Evolutionary conservation across 2,888 invertebrate species (phyloP).

Genomic region (Lasioglossum villosulum): DNA sequence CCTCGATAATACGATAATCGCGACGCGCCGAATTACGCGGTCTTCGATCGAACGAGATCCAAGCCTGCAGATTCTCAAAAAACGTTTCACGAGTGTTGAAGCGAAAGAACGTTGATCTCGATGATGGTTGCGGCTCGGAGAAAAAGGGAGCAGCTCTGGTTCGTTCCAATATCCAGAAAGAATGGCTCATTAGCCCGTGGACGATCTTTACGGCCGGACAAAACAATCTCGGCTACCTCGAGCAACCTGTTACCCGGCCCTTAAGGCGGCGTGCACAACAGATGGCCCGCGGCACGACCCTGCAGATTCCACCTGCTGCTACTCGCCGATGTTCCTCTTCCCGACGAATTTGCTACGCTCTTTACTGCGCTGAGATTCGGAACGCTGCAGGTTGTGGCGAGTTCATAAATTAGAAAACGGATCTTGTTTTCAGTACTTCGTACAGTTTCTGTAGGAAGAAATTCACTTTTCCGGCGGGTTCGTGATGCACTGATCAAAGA

Average conservation of each 20-base stretch:
- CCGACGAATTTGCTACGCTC: slow-evolving; percentile 48
- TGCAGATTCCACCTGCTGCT: slow-evolving; percentile 68
- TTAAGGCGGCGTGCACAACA: slow-evolving; percentile 76
- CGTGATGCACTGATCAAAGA: not conserved
- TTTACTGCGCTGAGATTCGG: slow-evolving; percentile 10
- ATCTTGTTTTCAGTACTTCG: not conserved
- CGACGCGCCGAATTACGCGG: slow-evolving; percentile 53
- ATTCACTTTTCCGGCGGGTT: not conserved
- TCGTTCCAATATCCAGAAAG: slow-evolving; percentile 58
- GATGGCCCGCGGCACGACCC: slow-evolving; percentile 74
- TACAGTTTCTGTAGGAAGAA: not conserved
- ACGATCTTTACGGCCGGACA: slow-evolving; percentile 64
- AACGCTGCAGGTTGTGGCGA: not conserved
- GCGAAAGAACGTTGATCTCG: not conserved
- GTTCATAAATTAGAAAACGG: not conserved
- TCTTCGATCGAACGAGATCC: slow-evolving; percentile 24
- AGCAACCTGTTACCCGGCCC: slow-evolving; percentile 76
- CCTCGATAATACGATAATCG: slow-evolving; percentile 60
- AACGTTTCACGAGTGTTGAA: not conserved
- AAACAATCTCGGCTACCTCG: slow-evolving; percentile 75
- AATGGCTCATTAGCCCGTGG: slow-evolving; percentile 75
- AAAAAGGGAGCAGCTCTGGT: slow-evolving; percentile 45
- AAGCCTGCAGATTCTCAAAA: not conserved
- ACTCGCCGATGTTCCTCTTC: slow-evolving; percentile 13
- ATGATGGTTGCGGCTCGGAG: not conserved